These are phyloP conservation scores for Meriones unguiculatus DNA, from an alignment of 2,113 vertebrate species.

Conservation along the genomic window DNA sequence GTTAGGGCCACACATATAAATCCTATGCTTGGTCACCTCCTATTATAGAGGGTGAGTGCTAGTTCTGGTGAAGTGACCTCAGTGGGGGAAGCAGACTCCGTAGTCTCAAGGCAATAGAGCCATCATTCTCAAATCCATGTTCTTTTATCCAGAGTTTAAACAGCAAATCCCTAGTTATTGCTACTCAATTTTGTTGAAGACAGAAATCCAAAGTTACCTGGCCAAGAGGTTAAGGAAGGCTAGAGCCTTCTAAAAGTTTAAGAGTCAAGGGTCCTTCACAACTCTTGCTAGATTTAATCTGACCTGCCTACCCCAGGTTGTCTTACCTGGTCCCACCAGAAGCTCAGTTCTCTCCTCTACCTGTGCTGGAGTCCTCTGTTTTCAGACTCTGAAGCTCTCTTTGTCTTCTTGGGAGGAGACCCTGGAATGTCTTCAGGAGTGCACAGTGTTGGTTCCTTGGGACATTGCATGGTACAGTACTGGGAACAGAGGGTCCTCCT, in stretches of 20 bases:
- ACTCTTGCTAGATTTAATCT: neutral
- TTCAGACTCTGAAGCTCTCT: neutral
- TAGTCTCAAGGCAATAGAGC: too few species aligned
- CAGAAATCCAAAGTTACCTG: neutral
- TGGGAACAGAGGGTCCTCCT: accelerated
- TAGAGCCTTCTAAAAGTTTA: neutral
- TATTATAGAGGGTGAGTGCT: neutral
- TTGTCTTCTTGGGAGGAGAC: neutral
- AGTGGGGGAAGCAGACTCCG: neutral
- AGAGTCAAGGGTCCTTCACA: neutral
- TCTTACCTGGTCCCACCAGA: neutral
- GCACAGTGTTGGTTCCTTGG: neutral
- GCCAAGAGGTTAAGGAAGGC: neutral
- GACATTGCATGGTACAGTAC: neutral
- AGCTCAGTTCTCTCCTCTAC: neutral
- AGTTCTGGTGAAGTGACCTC: neutral
- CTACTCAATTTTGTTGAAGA: neutral
- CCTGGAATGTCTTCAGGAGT: neutral
- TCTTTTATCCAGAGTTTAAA: neutral
- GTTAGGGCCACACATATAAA: neutral
- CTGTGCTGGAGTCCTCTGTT: neutral
- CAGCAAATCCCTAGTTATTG: neutral
- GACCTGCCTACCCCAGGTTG: neutral
- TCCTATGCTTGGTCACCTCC: neutral
- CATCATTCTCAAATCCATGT: neutral